Evolutionary conservation across 2,888 invertebrate species (phyloP), one percentile per base, ranked within the genome.

Genomic region (Zaprionus bogoriensis): DNA sequence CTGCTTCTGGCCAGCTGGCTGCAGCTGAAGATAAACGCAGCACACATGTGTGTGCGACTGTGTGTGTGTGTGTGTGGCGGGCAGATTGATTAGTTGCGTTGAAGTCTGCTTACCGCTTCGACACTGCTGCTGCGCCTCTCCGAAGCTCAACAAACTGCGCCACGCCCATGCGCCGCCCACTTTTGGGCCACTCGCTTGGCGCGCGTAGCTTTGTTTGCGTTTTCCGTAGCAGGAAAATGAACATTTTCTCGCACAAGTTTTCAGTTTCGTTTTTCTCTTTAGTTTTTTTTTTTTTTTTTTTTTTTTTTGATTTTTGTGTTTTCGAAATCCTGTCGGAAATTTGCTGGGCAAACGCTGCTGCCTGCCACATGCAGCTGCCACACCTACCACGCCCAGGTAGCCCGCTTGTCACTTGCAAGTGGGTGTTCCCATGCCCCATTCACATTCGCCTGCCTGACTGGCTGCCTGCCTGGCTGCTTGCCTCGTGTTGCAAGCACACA

Each of bases 31-130:
- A 44, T 36, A 28, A 23, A 46, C 39, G 17, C 39, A 59, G 7
- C 38, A 38, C 17, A 52, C 47, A 51, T 51, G 44, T 44, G 44
- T 60, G 38, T 45, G 42, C 32, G 22, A 30, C 36, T 47, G n/a
- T 45, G 36, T 27, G 41, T 50, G 17, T 59, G 20, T 22, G n/a
- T 30, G 45, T 14, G 60, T 71, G 75, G 66, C 42, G 25, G 53
- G 44, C 60, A 81, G 84, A 79, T 86, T 86, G 84, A 80, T 80
- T 83, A 80, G 84, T 62, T 77, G 80, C 57, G 59, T 73, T 69
- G 67, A 61, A 81, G 65, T 70, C 77, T 57, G 52, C 57, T 39
- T 58, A 58, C 19, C 39, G 53, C 44, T 19, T 57, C 70, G 53
- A 74, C 63, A 74, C 63, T 51, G 52, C 51, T 55, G 51, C 22